Conservation (phyloP, 2,888 invertebrate genomes). For the Artemia sinica region DNA sequence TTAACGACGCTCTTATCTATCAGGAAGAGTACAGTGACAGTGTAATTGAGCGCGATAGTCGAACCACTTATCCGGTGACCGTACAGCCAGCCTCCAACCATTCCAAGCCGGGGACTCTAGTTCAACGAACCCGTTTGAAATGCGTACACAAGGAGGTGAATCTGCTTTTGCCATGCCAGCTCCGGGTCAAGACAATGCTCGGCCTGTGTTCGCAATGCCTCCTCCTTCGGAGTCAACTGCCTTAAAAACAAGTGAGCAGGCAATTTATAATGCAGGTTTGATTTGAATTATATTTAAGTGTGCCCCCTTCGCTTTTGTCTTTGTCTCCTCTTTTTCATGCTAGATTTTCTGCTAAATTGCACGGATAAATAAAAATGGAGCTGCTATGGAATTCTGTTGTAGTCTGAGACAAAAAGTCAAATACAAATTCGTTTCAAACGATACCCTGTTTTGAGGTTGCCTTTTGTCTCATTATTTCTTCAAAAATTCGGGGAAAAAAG, state of each 20-base stretch:
- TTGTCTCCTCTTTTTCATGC: too few species aligned
- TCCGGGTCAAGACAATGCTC: neutral
- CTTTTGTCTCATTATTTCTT: too few species aligned
- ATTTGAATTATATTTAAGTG: neutral
- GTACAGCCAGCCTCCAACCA: neutral
- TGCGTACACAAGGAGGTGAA: neutral
- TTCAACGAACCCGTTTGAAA: neutral
- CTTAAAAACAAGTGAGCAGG: constrained; percentile 7
- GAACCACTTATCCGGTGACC: neutral
- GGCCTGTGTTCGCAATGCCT: constrained; percentile 4
- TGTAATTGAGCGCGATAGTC: neutral
- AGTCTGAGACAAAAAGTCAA: too few species aligned
- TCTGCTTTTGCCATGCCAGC: neutral
- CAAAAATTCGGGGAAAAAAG: too few species aligned
- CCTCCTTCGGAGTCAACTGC: constrained; percentile 6
- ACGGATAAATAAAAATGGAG: too few species aligned
- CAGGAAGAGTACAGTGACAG: constrained; percentile 4
- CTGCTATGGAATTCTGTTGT: too few species aligned
- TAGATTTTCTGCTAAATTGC: too few species aligned
- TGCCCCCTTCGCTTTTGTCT: too few species aligned
- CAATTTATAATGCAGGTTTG: constrained; percentile 5
- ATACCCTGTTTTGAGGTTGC: too few species aligned
- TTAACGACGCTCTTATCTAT: neutral
- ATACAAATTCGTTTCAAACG: too few species aligned
- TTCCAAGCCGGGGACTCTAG: neutral